phyloP scores from a whole-genome alignment of 2,888 invertebrate genomes.

The Mesoligia furuncula region DNA sequence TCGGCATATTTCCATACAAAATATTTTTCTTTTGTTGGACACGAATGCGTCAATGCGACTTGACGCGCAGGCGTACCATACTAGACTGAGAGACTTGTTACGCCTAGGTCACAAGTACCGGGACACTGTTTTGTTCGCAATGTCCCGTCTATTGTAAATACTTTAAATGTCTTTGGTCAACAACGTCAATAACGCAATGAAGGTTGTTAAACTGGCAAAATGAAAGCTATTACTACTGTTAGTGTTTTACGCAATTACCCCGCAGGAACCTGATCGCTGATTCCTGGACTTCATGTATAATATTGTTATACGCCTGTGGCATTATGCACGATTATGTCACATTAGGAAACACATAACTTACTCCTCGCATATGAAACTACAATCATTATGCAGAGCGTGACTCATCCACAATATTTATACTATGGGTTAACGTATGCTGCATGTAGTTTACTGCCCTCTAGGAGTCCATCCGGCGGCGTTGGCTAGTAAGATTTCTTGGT shows the following conservation, averaged over 20 bases:
- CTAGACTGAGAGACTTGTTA: too few species aligned
- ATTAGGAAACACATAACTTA: constrained; percentile 25
- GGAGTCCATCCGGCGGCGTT: constrained; percentile 64
- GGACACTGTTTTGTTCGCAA: too few species aligned
- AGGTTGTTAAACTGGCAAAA: background rate
- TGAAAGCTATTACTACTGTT: background rate
- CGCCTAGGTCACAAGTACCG: too few species aligned
- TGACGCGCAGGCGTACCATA: too few species aligned
- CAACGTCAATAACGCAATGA: too few species aligned
- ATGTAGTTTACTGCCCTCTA: constrained; percentile 63
- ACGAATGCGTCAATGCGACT: too few species aligned
- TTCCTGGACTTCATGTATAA: background rate
- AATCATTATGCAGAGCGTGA: constrained; percentile 37
- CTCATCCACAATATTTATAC: constrained; percentile 32
- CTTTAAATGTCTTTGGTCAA: too few species aligned
- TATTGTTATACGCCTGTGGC: constrained; percentile 15
- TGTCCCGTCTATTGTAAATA: too few species aligned
- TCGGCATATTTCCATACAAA: too few species aligned
- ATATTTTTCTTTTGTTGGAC: too few species aligned
- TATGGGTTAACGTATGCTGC: constrained; percentile 35
- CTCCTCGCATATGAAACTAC: constrained; percentile 30
- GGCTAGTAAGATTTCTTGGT: constrained; percentile 56
- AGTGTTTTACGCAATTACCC: background rate
- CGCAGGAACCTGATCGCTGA: background rate
- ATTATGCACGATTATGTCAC: constrained; percentile 43